These are phyloP conservation scores for Trematocara variabile DNA, from an alignment of 2,113 vertebrate genomes.

Conservation along the genomic window DNA sequence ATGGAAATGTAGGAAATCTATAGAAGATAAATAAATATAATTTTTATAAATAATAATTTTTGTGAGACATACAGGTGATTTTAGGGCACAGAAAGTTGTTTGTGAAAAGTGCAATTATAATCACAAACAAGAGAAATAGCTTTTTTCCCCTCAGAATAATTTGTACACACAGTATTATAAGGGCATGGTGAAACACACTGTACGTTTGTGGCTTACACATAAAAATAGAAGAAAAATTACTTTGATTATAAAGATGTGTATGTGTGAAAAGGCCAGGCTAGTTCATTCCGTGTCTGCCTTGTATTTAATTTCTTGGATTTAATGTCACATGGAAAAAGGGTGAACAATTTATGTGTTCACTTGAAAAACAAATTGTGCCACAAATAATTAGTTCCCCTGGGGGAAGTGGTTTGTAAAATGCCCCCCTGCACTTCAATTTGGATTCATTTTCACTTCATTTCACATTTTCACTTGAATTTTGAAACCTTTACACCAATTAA, in stretches of 20 bases:
- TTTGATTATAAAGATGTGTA: neutral
- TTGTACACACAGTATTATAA: neutral
- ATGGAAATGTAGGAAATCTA: neutral
- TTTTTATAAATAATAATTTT: neutral
- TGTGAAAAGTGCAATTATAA: neutral
- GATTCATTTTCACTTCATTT: neutral
- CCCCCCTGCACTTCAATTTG: neutral
- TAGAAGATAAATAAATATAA: neutral
- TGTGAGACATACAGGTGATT: neutral
- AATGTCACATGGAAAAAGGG: neutral
- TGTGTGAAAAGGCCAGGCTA: neutral
- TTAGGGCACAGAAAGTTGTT: neutral
- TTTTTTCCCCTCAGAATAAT: neutral
- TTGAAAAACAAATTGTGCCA: conserved; percentile 5
- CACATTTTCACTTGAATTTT: neutral
- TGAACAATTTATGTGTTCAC: neutral
- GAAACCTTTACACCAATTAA: neutral
- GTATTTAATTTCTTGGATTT: neutral
- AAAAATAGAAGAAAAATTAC: neutral
- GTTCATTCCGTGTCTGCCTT: neutral
- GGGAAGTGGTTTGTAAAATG: neutral
- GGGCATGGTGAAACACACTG: neutral
- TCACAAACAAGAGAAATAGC: neutral
- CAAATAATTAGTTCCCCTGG: conserved; percentile 19
- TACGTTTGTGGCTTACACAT: neutral